A percentile compares a stretch with the other conserved stretches of the same genome.
Conservation (phyloP, 2,113 vertebrate genomes). For the Ranitomeya imitator region DNA sequence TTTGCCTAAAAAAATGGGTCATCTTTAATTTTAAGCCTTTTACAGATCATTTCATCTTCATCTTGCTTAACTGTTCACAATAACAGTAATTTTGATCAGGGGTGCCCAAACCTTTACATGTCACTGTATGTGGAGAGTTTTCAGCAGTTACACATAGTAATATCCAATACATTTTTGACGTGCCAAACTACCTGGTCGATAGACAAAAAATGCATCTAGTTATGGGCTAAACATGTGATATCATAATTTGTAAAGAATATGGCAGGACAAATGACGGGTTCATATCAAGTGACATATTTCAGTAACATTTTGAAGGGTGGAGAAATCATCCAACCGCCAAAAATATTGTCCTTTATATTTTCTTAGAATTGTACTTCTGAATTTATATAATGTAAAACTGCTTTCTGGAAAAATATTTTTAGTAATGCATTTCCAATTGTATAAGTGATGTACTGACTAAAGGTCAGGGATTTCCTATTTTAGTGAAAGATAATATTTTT, state of each 20-base stretch:
- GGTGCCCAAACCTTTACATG: too few relatives aligned
- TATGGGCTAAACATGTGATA: background rate
- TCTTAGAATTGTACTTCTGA: background rate
- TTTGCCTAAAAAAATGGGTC: too few relatives aligned
- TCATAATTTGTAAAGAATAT: background rate
- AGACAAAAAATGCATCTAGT: too few relatives aligned
- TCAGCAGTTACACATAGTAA: too few relatives aligned
- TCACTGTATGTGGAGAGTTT: too few relatives aligned
- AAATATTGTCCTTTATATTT: background rate
- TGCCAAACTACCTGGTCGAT: too few relatives aligned
- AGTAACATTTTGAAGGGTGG: background rate
- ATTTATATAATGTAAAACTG: background rate
- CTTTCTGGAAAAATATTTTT: background rate
- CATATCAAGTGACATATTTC: background rate
- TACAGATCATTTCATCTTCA: too few relatives aligned
- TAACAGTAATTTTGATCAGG: too few relatives aligned
- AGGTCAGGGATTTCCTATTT: slow-evolving; percentile 18
- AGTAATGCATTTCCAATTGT: background rate
- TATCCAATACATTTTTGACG: too few relatives aligned
- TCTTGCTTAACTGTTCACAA: too few relatives aligned
- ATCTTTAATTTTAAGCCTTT: too few relatives aligned
- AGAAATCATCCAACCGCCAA: background rate
- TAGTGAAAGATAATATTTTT: background rate
- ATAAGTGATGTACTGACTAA: background rate
- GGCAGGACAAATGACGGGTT: background rate